Conservation (phyloP, 1,140 invertebrate genomes). For the Arion vulgaris region DNA sequence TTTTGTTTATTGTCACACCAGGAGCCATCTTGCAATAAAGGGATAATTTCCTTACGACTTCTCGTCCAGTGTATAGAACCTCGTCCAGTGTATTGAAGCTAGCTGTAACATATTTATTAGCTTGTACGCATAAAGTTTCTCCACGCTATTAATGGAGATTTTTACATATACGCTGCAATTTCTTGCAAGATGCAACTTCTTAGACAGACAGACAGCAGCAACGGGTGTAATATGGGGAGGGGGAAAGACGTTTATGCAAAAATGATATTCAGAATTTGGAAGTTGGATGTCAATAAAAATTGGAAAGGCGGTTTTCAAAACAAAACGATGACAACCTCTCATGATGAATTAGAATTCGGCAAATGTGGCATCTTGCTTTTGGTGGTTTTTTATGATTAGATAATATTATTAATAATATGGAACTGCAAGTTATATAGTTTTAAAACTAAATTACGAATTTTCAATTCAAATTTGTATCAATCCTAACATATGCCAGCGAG, state of each 20-base stretch:
- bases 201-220: neutral
- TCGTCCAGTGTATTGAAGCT: neutral
- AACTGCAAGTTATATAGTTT: neutral
- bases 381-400: neutral
- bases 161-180: neutral
- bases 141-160: neutral
- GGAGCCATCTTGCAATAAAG: conserved; percentile 1
- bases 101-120: neutral
- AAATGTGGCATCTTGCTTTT: neutral
- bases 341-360: neutral
- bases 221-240: neutral
- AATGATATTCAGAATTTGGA: neutral
- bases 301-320: neutral
- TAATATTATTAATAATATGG: no score
- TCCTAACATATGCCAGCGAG: no score
- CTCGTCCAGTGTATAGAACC: neutral
- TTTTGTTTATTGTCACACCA: conserved; percentile 7
- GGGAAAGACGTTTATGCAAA: neutral
- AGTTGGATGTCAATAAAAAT: neutral
- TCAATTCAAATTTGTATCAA: no score
- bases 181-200: neutral
- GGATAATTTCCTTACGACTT: neutral
- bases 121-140: neutral
- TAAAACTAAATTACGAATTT: neutral
- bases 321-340: neutral